A percentile compares a stretch with the other conserved stretches of the same genome.
Evolutionary conservation across 2,888 invertebrate genomes (phyloP).

Genomic region (Lasioglossum morio): DNA sequence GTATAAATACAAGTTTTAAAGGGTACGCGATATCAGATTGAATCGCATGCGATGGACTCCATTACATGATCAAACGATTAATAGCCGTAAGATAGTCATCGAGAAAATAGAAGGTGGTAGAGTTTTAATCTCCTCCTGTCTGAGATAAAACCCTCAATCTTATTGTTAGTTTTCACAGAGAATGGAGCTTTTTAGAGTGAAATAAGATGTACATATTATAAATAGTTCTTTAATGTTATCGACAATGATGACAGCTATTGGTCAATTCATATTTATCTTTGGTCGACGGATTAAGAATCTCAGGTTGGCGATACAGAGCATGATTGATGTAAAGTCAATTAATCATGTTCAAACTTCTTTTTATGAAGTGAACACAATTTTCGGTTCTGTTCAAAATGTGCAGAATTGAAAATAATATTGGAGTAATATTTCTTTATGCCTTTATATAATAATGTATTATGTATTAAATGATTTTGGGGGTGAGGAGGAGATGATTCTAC

Average conservation of each 20-base stretch:
- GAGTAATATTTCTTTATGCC: background rate
- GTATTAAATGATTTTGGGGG: too few species aligned
- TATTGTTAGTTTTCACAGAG: background rate
- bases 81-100: background rate
- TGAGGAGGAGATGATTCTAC: too few species aligned
- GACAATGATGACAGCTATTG: background rate
- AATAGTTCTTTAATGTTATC: background rate
- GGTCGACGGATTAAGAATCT: background rate
- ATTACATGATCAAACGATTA: background rate
- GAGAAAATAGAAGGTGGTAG: background rate
- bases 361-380: background rate
- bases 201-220: background rate
- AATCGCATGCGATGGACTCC: background rate
- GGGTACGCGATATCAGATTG: background rate
- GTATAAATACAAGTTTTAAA: background rate
- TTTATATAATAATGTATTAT: background rate
- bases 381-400: background rate
- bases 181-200: background rate
- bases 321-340: background rate
- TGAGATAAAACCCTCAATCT: background rate
- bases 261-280: background rate
- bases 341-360: background rate
- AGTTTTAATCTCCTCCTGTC: background rate
- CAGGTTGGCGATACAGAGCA: background rate
- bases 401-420: background rate